Evolutionary conservation across 1,140 invertebrate species (phyloP).

Genomic region (Drosophila pseudoobscura): DNA sequence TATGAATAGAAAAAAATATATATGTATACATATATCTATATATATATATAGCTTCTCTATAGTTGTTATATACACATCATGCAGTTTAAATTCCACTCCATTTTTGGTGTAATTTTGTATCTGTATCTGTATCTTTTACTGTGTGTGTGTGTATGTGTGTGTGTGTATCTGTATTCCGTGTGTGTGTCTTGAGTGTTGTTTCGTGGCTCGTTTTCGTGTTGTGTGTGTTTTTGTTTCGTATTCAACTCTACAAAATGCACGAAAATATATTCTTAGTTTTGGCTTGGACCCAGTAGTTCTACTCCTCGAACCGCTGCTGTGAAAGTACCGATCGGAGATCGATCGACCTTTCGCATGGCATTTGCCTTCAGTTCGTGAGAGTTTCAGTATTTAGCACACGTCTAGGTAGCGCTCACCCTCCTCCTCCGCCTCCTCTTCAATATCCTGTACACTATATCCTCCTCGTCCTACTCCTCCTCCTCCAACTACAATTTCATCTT

Average conservation of each 20-base stretch:
- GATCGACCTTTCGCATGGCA: constrained; percentile 8
- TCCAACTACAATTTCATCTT: constrained; percentile 72
- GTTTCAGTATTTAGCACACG: constrained; percentile 17
- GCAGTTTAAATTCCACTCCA: constrained; percentile 21
- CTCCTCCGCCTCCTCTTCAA: neutral
- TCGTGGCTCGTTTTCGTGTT: neutral
- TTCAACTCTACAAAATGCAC: constrained; percentile 59
- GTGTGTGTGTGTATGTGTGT: constrained; percentile 1
- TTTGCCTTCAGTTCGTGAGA: constrained; percentile 3
- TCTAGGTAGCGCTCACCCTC: no score
- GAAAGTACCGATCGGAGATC: constrained; percentile 19
- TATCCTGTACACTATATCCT: constrained; percentile 13
- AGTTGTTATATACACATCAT: constrained; percentile 42
- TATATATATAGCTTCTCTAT: constrained; percentile 29
- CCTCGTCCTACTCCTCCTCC: constrained; percentile 19
- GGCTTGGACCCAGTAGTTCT: constrained; percentile 77
- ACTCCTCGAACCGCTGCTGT: constrained; percentile 64
- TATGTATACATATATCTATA: constrained; percentile 37
- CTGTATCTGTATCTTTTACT: neutral
- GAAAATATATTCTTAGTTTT: constrained; percentile 70
- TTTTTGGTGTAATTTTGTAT: constrained; percentile 10
- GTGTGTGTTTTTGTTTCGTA: constrained; percentile 6
- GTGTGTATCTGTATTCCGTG: constrained; percentile 2
- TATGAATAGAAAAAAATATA: constrained; percentile 71
- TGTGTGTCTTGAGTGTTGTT: constrained; percentile 18